A percentile compares a stretch with the other conserved stretches of the same genome.
Evolutionary conservation across 2,888 invertebrate genomes (phyloP).

Genomic region (Eristalis pertinax): DNA sequence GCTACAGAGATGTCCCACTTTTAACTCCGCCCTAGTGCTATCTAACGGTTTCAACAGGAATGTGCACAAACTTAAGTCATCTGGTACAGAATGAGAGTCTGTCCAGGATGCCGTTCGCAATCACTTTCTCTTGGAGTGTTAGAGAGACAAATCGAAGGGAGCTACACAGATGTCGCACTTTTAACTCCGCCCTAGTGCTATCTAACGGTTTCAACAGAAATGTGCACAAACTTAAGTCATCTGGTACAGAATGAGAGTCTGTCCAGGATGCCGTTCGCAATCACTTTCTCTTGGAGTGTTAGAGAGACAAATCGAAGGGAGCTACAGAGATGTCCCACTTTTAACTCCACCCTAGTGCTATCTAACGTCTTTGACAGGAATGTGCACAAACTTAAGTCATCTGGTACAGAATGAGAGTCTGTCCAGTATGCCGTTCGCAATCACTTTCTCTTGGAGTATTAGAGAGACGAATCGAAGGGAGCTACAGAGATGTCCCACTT

Average conservation of each 20-base stretch:
- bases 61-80: background rate
- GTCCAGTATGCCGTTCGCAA: background rate
- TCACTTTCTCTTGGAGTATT: background rate
- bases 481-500: background rate
- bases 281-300: background rate
- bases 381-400: background rate
- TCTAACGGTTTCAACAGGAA: no score
- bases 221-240: background rate
- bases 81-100: background rate
- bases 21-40: constrained; percentile 4
- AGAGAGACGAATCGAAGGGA: background rate
- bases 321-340: background rate
- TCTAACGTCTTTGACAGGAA: background rate
- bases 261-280: background rate
- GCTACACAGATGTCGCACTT: background rate
- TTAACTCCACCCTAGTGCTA: background rate
- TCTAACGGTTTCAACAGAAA: no score
- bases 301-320: background rate
- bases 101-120: background rate
- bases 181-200: background rate
- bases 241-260: background rate
- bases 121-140: background rate
- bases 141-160: background rate
- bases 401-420: background rate
- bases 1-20: constrained; percentile 18